Conservation (phyloP, 2,797 vertebrate genomes). For the Sebastes cheni region DNA sequence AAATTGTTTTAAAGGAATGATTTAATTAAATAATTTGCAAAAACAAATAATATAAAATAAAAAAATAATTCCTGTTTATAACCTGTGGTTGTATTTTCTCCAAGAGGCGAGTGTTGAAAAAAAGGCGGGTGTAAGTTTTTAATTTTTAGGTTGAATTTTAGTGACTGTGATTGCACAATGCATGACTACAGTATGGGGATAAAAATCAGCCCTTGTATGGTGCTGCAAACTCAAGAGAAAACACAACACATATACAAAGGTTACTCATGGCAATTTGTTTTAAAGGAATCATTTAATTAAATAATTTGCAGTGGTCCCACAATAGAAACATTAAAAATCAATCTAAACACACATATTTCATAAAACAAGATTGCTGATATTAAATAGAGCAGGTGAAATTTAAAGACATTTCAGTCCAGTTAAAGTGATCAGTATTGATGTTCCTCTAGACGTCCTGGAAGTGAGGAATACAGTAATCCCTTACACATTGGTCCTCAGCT, state of each 20-base stretch:
- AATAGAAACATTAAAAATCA: slow-evolving; percentile 51
- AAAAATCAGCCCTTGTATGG: neutral
- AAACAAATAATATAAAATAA: too few species aligned
- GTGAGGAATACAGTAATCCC: neutral
- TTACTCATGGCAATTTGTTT: neutral
- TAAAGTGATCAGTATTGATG: slow-evolving; percentile 33
- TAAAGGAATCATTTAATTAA: slow-evolving; percentile 32
- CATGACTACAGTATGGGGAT: neutral
- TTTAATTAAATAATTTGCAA: slow-evolving; percentile 50
- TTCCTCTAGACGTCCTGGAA: slow-evolving; percentile 23
- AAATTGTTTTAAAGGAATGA: neutral
- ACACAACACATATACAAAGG: neutral
- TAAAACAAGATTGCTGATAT: slow-evolving; percentile 39
- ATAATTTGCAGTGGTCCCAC: slow-evolving; percentile 33
- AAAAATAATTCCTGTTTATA: neutral
- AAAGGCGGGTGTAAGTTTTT: slow-evolving; percentile 72
- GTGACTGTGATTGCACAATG: slow-evolving; percentile 45
- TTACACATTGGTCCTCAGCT: slow-evolving; percentile 88
- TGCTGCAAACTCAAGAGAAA: neutral
- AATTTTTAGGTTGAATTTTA: slow-evolving; percentile 62
- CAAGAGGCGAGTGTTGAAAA: slow-evolving; percentile 44
- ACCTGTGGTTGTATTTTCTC: slow-evolving; percentile 44
- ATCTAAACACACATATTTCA: slow-evolving; percentile 22
- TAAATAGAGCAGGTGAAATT: slow-evolving; percentile 50
- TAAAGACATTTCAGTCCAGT: slow-evolving; percentile 55